Percentiles rank a stretch among this genome's conserved stretches.
phyloP scores from a whole-genome alignment of 1,140 invertebrate species.

The Halesus radiatus region DNA sequence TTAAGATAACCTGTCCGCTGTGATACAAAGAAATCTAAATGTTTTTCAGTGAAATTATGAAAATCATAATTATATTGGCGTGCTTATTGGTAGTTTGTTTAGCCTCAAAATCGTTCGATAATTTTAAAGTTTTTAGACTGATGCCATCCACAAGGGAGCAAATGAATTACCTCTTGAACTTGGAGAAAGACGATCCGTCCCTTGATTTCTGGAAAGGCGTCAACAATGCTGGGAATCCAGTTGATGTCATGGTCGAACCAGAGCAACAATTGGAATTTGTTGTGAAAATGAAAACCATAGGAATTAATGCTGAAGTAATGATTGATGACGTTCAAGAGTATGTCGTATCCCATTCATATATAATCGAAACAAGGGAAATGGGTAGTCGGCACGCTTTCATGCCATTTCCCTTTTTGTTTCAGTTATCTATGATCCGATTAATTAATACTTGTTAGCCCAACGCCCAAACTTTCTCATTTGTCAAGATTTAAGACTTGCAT shows the following conservation, averaged over 20 bases:
- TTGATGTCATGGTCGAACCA: slow-evolving; percentile 57
- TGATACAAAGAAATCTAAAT: too few species aligned
- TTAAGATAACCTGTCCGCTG: too few species aligned
- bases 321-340: slow-evolving; percentile 48
- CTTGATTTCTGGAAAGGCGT: slow-evolving; percentile 52
- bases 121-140: slow-evolving; percentile 43
- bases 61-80: too few species aligned
- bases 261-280: slow-evolving; percentile 28
- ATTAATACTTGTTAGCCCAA: too few species aligned
- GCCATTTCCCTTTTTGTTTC: too few species aligned
- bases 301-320: slow-evolving; percentile 35
- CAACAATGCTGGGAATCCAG: slow-evolving; percentile 59
- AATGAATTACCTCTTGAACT: background rate
- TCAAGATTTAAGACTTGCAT: too few species aligned
- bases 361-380: too few species aligned
- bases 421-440: too few species aligned
- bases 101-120: background rate
- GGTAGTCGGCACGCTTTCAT: too few species aligned
- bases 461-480: too few species aligned
- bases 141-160: slow-evolving; percentile 36
- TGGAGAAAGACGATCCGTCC: slow-evolving; percentile 32
- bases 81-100: too few species aligned
- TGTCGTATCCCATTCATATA: background rate
- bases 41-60: too few species aligned
- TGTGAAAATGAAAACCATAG: background rate